A percentile compares a stretch with the other conserved stretches of the same genome.
Conservation (phyloP, 2,113 vertebrate genomes). For the rabbit (Oryctolagus cuniculus) region mOryCun1.1 NC_091451.1:16982501-16983000, state of each 20-base stretch:
- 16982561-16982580: not conserved
- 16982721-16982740: not conserved
- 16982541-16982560: not conserved
- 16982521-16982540: not conserved
- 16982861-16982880: not conserved
- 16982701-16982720: not conserved
- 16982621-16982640: not conserved
- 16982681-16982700: not conserved
- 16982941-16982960: not conserved
- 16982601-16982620: not conserved
- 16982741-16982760: not conserved
- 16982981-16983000: slow-evolving; percentile 20
- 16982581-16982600: not conserved
- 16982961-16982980: not conserved
- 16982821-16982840: slow-evolving; percentile 6
- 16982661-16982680: not conserved
- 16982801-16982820: not conserved
- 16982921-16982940: slow-evolving; percentile 31
- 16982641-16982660: not conserved
- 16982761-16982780: not conserved
- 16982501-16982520: not conserved
- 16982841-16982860: not conserved
- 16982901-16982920: not conserved
- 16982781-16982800: not conserved
- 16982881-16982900: slow-evolving; percentile 37